phyloP scores from a whole-genome alignment of 2,113 vertebrate species.

The Lepus americanus region DNA sequence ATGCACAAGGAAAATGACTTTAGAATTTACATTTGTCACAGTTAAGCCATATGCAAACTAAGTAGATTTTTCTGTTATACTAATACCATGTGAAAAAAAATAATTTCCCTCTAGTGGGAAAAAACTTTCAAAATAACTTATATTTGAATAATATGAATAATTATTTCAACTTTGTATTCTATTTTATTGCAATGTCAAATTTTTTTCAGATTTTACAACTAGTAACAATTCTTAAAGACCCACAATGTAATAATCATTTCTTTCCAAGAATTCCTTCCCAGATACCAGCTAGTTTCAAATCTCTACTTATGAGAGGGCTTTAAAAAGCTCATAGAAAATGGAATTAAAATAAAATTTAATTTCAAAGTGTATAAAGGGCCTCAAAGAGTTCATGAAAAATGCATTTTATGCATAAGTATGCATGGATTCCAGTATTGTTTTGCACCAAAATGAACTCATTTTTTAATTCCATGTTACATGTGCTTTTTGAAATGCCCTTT shows the following conservation, averaged over 20 bases:
- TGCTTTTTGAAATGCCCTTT: too few species aligned
- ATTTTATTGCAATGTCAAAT: constrained; percentile 23
- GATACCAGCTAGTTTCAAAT: neutral
- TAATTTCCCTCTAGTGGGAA: neutral
- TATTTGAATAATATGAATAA: constrained; percentile 28
- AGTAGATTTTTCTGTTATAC: constrained; percentile 52
- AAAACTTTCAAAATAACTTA: constrained; percentile 31
- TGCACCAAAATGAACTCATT: too few species aligned
- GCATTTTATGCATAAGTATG: too few species aligned
- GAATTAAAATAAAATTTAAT: too few species aligned
- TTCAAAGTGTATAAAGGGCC: too few species aligned
- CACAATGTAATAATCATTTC: neutral
- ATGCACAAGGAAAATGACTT: constrained; percentile 48
- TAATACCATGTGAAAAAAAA: constrained; percentile 24
- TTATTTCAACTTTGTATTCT: constrained; percentile 36
- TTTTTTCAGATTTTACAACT: neutral
- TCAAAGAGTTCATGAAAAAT: too few species aligned
- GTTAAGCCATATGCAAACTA: constrained; percentile 54
- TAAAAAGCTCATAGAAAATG: too few species aligned
- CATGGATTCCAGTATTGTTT: too few species aligned
- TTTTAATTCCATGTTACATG: too few species aligned
- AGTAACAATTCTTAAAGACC: neutral
- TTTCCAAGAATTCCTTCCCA: neutral
- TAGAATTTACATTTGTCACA: constrained; percentile 69
- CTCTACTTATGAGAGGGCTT: neutral